Base-by-base conservation (phyloP, 2,888 invertebrate genomes). In the Drosophila parthenogenetica region DNA sequence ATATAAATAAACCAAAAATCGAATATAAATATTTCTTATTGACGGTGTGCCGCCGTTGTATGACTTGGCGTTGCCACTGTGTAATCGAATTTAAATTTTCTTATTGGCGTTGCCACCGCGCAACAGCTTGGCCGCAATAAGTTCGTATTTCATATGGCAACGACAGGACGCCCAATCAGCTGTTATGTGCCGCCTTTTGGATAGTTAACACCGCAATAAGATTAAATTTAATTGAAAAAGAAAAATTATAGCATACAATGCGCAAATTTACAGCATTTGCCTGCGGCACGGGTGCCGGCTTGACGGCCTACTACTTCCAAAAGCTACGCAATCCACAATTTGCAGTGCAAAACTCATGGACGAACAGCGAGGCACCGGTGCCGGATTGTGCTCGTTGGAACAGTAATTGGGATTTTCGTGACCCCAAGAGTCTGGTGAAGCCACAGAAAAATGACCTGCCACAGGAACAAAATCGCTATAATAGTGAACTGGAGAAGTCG, bases 351-450 rank as follows among this genome's bases (percentile, higher is more conserved):
- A 94, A 94, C 80, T 95, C 96, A 0, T 96, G 95, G 95, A 96
- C 96, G 0, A 95, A 95, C 5, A 82, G 81, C 25, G 79, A 85
- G 1, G 69, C 63, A 14, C 78, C 81, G 11, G 60, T 91, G 3
- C 82, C 77, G 45, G 73, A 85, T 0, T 93, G 93, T 66, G 93
- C 95, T 0, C 94, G 95, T 89, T 98, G 98, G 98, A 96, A 98
- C 83, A 93, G 93, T 58, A 97, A 98, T 92, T 98, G 98, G 98
- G 98, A 98, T 91, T 96, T 96, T 89, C 94, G 97, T 37, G 95
- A 96, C 70, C 97, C 97, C 2, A 94, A 94, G 70, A 94, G 94
- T 78, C 91, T 96, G 69, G 94, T 96, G 0, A 94, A 94, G 71
- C 96, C 96, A 1, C 84, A 91, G 32, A 92, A 92, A 72, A 90